These are phyloP conservation scores for Nomada goodeniana DNA, from an alignment of 2,888 invertebrate genomes.

Conservation along the genomic window DNA sequence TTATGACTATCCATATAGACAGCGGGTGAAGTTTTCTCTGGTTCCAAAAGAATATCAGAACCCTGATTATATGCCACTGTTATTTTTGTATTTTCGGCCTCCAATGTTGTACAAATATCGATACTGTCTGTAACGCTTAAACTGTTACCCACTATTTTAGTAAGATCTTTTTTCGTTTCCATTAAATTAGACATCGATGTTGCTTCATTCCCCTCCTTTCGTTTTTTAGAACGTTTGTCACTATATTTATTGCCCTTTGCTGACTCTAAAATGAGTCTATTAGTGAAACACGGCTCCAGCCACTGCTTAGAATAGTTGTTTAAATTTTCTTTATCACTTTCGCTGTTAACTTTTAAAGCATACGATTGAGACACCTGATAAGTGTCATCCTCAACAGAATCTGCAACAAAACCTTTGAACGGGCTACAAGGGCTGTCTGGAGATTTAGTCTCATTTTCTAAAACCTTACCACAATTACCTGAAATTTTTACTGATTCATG, in stretches of 20 bases:
- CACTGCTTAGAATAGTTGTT: not conserved
- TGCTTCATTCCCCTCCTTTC: not conserved
- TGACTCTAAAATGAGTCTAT: not conserved
- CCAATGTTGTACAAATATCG: not conserved
- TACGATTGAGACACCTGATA: slow-evolving; percentile 3
- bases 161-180: not conserved
- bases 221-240: not conserved
- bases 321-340: not conserved
- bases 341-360: not conserved
- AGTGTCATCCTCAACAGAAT: slow-evolving; percentile 33
- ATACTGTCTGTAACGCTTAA: not conserved
- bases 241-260: not conserved
- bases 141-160: not conserved
- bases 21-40: not conserved
- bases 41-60: not conserved
- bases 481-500: not conserved
- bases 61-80: not conserved
- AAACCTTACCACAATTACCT: not conserved
- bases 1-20: not conserved
- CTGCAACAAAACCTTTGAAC: slow-evolving; percentile 71
- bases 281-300: not conserved
- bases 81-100: not conserved
- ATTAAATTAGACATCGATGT: not conserved
- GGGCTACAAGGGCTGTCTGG: slow-evolving; percentile 65
- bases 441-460: slow-evolving; percentile 3